phyloP scores from a whole-genome alignment of 2,113 vertebrate species.

The Thunnus maccoyii region DNA sequence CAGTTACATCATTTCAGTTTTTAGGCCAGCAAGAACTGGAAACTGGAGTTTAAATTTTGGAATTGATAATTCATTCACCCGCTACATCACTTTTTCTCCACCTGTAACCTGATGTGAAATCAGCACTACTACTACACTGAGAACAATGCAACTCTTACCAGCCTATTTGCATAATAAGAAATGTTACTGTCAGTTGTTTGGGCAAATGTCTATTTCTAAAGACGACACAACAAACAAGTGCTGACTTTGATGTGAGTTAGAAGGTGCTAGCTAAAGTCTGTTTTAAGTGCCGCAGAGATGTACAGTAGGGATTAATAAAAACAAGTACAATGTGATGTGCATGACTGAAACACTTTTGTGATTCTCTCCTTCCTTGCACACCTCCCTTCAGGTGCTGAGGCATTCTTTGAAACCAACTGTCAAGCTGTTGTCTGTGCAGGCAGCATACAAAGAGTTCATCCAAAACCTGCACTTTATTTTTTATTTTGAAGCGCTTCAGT shows the following conservation, averaged over 20 bases:
- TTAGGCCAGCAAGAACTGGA: conserved; percentile 3
- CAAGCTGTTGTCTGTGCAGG: conserved; percentile 83
- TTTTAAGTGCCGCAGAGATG: conserved; percentile 71
- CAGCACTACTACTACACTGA: neutral
- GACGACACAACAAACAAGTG: conserved; percentile 67
- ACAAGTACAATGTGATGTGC: conserved; percentile 82
- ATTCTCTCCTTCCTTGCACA: conserved; percentile 75
- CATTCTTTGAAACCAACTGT: conserved; percentile 85
- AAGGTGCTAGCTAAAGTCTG: conserved; percentile 57
- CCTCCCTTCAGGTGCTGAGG: conserved; percentile 82
- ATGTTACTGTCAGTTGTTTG: conserved; percentile 59
- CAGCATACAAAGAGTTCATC: conserved; percentile 81
- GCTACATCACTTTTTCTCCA: conserved; percentile 28
- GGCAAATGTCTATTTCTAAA: conserved; percentile 66
- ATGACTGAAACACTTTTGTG: conserved; percentile 83
- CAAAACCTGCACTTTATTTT: conserved; percentile 62
- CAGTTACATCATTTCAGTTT: conserved; percentile 7
- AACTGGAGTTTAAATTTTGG: neutral
- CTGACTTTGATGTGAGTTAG: conserved; percentile 72
- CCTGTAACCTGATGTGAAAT: conserved; percentile 54
- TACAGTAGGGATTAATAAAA: conserved; percentile 85
- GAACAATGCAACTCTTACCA: conserved; percentile 10
- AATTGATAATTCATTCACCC: conserved; percentile 20
- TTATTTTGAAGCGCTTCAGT: conserved; percentile 46
- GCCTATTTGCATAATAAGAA: conserved; percentile 56